A percentile compares a stretch with the other conserved stretches of the same genome.
Evolutionary conservation across 2,888 invertebrate species (phyloP).

Genomic region (Drosophila engyochracea): DNA sequence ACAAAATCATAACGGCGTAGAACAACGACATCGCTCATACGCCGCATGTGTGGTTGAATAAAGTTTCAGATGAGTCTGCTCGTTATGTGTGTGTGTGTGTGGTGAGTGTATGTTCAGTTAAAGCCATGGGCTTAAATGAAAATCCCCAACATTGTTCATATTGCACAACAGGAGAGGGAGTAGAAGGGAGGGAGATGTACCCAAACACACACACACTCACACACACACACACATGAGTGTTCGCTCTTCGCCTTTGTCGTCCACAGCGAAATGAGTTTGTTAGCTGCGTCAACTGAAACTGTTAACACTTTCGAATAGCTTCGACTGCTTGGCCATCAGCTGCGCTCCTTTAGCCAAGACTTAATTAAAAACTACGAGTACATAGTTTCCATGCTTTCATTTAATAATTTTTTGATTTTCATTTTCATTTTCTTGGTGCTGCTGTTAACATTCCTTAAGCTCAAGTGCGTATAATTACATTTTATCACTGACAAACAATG

Average conservation of each 20-base stretch:
- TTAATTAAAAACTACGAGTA: constrained; percentile 71
- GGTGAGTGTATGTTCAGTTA: constrained; percentile 30
- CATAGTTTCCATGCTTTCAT: constrained; percentile 37
- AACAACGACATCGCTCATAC: constrained; percentile 64
- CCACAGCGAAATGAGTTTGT: constrained; percentile 59
- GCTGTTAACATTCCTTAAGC: constrained; percentile 54
- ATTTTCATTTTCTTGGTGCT: constrained; percentile 8
- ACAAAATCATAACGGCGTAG: constrained; percentile 22
- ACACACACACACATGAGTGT: constrained; percentile 6
- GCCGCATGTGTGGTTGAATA: constrained; percentile 61
- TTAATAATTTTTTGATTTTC: neutral
- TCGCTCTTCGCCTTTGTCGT: constrained; percentile 20
- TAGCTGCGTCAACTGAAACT: constrained; percentile 61
- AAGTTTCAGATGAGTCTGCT: constrained; percentile 24
- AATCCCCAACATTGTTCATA: constrained; percentile 74
- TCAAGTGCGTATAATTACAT: constrained; percentile 66
- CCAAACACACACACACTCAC: constrained; percentile 1
- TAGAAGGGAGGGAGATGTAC: neutral
- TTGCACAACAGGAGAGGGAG: constrained; percentile 20
- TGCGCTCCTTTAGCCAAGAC: constrained; percentile 32
- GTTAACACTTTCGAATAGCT: constrained; percentile 64
- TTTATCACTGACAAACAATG: constrained; percentile 52
- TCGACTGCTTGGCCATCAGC: constrained; percentile 58
- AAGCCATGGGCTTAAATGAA: constrained; percentile 66
- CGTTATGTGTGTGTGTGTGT: neutral